These are phyloP conservation scores for Desoria tigrina DNA, from an alignment of 2,888 invertebrate genomes.

Conservation along the genomic window DNA sequence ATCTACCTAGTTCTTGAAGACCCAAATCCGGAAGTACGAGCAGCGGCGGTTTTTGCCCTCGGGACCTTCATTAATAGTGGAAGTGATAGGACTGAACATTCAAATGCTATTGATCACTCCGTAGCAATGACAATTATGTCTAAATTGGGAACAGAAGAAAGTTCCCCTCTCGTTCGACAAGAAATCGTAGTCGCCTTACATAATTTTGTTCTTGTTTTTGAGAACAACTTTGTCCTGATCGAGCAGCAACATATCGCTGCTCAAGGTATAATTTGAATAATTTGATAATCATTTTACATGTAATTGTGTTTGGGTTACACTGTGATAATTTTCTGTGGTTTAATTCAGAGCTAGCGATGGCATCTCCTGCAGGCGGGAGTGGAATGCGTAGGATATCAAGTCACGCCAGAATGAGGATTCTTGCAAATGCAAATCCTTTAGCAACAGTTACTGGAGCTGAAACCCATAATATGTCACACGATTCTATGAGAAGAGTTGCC, in stretches of 20 bases:
- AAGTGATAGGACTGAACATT: conserved; percentile 83
- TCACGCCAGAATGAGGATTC: conserved; percentile 59
- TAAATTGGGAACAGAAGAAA: conserved; percentile 72
- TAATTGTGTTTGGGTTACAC: neutral
- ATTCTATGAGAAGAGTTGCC: conserved; percentile 65
- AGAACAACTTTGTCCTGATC: conserved; percentile 81
- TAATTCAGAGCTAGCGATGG: conserved; percentile 40
- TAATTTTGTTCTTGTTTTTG: conserved; percentile 82
- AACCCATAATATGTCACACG: conserved; percentile 44
- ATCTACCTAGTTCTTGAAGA: conserved; percentile 78
- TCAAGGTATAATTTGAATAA: no score
- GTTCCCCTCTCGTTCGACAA: conserved; percentile 81
- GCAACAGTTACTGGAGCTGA: conserved; percentile 54
- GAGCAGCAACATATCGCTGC: conserved; percentile 42
- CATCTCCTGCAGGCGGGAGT: conserved; percentile 44
- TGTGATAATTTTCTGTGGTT: neutral
- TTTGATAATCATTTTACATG: conserved; percentile 5
- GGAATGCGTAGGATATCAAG: conserved; percentile 56
- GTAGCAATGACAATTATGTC: conserved; percentile 84
- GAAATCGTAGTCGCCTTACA: conserved; percentile 84
- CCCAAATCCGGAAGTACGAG: conserved; percentile 85
- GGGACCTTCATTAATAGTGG: conserved; percentile 89
- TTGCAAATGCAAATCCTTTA: conserved; percentile 55
- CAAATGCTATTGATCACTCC: conserved; percentile 88
- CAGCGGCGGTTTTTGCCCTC: conserved; percentile 90